phyloP scores from a whole-genome alignment of 2,113 vertebrate genomes.

The Rostratula benghalensis region DNA sequence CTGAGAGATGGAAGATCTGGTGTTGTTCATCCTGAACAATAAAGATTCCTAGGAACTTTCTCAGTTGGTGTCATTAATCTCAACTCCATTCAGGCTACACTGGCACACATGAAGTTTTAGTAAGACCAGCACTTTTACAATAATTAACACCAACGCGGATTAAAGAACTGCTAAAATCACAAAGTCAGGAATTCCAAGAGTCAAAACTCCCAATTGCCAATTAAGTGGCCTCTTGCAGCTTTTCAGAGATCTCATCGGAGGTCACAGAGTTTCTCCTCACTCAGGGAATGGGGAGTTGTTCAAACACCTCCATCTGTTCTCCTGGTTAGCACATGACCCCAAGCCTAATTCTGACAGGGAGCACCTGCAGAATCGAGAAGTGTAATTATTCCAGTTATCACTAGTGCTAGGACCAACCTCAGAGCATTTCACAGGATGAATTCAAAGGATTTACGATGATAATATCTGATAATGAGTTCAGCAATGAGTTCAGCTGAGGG shows the following conservation, averaged over 20 bases:
- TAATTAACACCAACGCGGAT: background rate
- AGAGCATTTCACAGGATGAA: background rate
- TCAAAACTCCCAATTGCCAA: background rate
- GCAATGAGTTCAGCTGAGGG: background rate
- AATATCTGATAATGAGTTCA: background rate
- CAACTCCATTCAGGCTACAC: background rate
- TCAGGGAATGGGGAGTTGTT: background rate
- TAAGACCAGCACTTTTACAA: background rate
- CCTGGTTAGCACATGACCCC: background rate
- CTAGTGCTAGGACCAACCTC: background rate
- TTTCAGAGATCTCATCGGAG: background rate
- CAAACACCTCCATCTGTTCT: background rate
- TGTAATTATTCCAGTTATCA: background rate
- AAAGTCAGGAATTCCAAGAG: background rate
- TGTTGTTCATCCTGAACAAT: background rate
- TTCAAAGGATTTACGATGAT: background rate
- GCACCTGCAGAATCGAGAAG: background rate
- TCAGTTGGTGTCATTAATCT: background rate
- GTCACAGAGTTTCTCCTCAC: background rate
- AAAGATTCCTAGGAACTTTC: background rate
- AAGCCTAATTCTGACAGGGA: background rate
- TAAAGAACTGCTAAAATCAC: background rate
- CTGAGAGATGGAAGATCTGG: background rate
- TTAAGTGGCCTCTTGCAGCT: background rate
- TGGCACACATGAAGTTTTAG: background rate